These are phyloP conservation scores for Globia sparganii DNA, from an alignment of 2,888 invertebrate species.

Conservation along the genomic window DNA sequence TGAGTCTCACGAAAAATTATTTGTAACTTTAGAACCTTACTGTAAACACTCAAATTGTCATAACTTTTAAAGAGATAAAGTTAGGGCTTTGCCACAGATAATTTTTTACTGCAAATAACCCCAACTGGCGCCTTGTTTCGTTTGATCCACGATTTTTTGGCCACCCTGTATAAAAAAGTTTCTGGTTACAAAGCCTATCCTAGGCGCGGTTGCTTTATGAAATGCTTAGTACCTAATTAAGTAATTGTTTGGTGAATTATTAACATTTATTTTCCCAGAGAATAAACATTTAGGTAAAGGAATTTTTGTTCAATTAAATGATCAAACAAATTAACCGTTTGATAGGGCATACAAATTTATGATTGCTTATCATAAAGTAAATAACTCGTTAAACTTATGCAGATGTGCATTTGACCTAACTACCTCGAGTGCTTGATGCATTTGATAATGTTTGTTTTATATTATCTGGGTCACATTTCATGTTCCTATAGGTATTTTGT, in stretches of 20 bases:
- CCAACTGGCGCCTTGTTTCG: no score
- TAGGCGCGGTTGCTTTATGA: neutral
- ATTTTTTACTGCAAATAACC: no score
- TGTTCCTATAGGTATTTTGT: neutral
- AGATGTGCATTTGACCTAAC: constrained; percentile 62
- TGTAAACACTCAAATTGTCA: no score
- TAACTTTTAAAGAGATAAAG: no score
- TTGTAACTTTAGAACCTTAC: no score
- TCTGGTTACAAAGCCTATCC: neutral
- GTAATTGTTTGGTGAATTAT: neutral
- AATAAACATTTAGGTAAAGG: neutral
- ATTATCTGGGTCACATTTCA: constrained; percentile 45
- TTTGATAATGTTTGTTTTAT: constrained; percentile 38
- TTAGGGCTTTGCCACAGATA: no score
- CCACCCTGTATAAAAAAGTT: no score
- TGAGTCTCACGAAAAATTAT: no score
- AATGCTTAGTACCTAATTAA: neutral
- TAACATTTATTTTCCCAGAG: neutral
- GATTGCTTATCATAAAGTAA: constrained; percentile 49
- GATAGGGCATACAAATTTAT: constrained; percentile 25
- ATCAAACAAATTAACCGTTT: constrained; percentile 26
- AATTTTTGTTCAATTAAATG: no score
- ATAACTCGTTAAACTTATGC: constrained; percentile 43
- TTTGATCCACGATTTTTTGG: no score
- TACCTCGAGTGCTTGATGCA: constrained; percentile 30